A percentile compares a stretch with the other conserved stretches of the same genome.
Evolutionary conservation across 1,140 invertebrate species (phyloP).

Genomic region (Drosophila nasuta): DNA sequence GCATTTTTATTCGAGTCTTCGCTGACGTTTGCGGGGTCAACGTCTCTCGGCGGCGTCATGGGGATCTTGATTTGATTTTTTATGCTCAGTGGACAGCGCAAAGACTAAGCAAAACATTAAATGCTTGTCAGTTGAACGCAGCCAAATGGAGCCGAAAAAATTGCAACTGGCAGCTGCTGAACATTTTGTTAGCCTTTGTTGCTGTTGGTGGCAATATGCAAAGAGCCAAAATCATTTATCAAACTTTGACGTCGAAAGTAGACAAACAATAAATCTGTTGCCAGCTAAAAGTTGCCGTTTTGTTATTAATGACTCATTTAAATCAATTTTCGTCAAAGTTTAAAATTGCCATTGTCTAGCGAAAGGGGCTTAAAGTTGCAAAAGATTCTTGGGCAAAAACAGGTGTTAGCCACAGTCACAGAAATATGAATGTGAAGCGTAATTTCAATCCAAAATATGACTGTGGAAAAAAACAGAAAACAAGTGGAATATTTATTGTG

Average conservation of each 20-base stretch:
- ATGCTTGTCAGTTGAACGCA: constrained; percentile 38
- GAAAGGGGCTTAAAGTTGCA: constrained; percentile 23
- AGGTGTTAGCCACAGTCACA: constrained; percentile 58
- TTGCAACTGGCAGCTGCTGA: constrained; percentile 58
- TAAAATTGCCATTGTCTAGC: constrained; percentile 6
- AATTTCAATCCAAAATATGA: constrained; percentile 64
- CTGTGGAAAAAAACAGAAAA: constrained; percentile 24
- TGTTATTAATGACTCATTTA: constrained; percentile 65
- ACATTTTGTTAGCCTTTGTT: not conserved
- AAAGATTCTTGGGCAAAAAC: constrained; percentile 30
- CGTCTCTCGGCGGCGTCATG: constrained; percentile 6
- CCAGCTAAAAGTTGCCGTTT: constrained; percentile 4
- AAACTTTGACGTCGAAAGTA: constrained; percentile 59
- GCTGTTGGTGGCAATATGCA: constrained; percentile 13
- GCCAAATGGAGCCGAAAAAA: constrained; percentile 75
- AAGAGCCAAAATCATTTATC: constrained; percentile 61
- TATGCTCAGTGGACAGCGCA: constrained; percentile 44
- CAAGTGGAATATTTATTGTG: constrained; percentile 62
- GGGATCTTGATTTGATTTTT: constrained; percentile 56
- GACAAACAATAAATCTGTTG: constrained; percentile 62
- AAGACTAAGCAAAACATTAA: constrained; percentile 31
- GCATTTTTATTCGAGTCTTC: not conserved
- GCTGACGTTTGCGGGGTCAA: constrained; percentile 10
- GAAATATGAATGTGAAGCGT: constrained; percentile 47
- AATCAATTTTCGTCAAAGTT: not conserved